These are phyloP conservation scores for Agrotis puta DNA, from an alignment of 2,888 invertebrate species.

Conservation along the genomic window DNA sequence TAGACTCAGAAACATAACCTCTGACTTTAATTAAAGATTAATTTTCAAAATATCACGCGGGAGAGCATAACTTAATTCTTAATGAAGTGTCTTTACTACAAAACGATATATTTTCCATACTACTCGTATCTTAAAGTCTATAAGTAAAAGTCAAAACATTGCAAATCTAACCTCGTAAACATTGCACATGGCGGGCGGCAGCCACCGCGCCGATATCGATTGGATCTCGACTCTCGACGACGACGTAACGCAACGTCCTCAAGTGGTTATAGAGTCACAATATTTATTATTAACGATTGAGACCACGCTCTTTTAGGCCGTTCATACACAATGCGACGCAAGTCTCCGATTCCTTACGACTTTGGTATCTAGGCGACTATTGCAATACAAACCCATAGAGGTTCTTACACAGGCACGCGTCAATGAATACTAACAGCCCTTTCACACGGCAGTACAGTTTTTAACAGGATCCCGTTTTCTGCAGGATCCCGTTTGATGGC, in stretches of 20 bases:
- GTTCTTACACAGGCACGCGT: too few species aligned
- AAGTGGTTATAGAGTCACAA: constrained; percentile 24
- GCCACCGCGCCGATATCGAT: constrained; percentile 44
- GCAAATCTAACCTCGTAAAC: constrained; percentile 47
- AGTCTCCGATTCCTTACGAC: too few species aligned
- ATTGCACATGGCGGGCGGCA: constrained; percentile 53
- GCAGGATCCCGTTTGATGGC: too few species aligned
- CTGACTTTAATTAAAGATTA: neutral
- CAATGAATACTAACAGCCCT: too few species aligned
- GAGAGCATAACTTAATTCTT: neutral
- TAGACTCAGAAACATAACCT: constrained; percentile 14
- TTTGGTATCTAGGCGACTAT: too few species aligned
- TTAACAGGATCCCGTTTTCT: too few species aligned
- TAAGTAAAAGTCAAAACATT: constrained; percentile 24
- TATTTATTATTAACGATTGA: constrained; percentile 41
- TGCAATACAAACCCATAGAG: too few species aligned
- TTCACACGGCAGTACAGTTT: too few species aligned
- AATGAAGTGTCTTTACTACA: neutral
- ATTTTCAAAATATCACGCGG: too few species aligned
- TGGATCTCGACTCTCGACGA: constrained; percentile 13
- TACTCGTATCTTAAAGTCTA: neutral
- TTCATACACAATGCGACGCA: too few species aligned
- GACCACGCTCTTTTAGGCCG: constrained; percentile 6
- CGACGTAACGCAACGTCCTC: constrained; percentile 27
- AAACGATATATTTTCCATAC: neutral